Conservation (phyloP, 92 coral and sea anemone species). For the Epizoanthus scotinus region DNA sequence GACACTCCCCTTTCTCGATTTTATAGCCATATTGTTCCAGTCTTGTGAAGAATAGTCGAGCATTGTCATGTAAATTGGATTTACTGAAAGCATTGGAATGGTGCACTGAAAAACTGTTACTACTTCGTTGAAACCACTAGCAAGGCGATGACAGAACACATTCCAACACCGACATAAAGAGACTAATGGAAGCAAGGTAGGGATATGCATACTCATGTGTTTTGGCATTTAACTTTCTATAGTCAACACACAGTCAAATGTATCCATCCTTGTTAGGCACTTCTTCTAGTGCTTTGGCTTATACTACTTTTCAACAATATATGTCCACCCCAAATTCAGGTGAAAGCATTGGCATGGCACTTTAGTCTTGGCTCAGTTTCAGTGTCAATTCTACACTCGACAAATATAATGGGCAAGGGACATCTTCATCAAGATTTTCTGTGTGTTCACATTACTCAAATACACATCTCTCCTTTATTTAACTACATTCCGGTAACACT, state of each 20-base stretch:
- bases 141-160: slow-evolving; percentile 24
- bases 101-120: too few species aligned
- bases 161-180: too few species aligned
- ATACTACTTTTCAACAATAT: too few species aligned
- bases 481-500: slow-evolving; percentile 35
- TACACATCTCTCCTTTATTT: slow-evolving; percentile 48
- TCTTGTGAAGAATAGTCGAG: too few species aligned
- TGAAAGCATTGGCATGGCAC: slow-evolving; percentile 45
- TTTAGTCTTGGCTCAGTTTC: slow-evolving; percentile 42
- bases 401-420: slow-evolving; percentile 46
- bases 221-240: slow-evolving; percentile 45
- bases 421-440: neutral
- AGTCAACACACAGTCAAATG: slow-evolving; percentile 45
- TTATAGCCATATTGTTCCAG: too few species aligned
- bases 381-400: slow-evolving; percentile 41
- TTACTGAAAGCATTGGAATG: too few species aligned
- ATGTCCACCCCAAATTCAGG: too few species aligned
- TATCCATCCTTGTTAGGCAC: slow-evolving; percentile 52
- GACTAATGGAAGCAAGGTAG: slow-evolving; percentile 48
- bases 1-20: too few species aligned
- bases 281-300: slow-evolving; percentile 45
- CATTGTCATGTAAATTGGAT: too few species aligned
- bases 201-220: slow-evolving; percentile 43
- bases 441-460: slow-evolving; percentile 25
- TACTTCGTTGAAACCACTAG: slow-evolving; percentile 24